Conservation (phyloP, 2,113 vertebrate genomes). For the Varanus salvator region DNA sequence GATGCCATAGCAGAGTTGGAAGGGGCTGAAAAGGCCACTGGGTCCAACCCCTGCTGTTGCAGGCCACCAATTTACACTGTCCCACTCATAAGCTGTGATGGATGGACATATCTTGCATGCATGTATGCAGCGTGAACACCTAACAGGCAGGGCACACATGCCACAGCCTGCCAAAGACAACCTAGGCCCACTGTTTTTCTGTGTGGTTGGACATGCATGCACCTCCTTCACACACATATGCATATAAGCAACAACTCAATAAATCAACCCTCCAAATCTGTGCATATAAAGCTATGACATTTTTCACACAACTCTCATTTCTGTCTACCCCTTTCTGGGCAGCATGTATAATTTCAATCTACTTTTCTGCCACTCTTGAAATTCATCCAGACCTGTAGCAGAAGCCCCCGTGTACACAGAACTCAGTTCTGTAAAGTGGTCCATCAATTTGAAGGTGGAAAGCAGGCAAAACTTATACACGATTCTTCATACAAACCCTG, state of each 20-base stretch:
- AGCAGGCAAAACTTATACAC: not conserved
- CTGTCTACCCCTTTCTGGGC: not conserved
- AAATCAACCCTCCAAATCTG: not conserved
- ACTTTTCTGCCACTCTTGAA: not conserved
- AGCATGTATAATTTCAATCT: not conserved
- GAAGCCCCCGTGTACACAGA: not conserved
- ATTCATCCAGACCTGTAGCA: not conserved
- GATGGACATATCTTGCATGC: not conserved
- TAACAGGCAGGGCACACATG: not conserved
- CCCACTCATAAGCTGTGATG: too few relatives aligned
- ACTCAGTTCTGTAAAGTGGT: not conserved
- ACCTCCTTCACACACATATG: not conserved
- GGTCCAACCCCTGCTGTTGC: too few relatives aligned
- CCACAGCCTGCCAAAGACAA: not conserved
- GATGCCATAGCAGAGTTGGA: too few relatives aligned
- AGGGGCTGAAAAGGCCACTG: too few relatives aligned
- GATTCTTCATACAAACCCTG: not conserved
- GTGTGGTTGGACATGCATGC: not conserved
- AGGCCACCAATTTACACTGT: too few relatives aligned
- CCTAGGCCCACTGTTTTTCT: not conserved
- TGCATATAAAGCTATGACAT: not conserved
- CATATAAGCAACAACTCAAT: not conserved
- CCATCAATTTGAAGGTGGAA: not conserved
- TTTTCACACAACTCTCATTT: not conserved
- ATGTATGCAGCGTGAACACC: not conserved